Base-by-base conservation (phyloP, 2,113 vertebrate genomes). In the Eulemur macaco region DNA sequence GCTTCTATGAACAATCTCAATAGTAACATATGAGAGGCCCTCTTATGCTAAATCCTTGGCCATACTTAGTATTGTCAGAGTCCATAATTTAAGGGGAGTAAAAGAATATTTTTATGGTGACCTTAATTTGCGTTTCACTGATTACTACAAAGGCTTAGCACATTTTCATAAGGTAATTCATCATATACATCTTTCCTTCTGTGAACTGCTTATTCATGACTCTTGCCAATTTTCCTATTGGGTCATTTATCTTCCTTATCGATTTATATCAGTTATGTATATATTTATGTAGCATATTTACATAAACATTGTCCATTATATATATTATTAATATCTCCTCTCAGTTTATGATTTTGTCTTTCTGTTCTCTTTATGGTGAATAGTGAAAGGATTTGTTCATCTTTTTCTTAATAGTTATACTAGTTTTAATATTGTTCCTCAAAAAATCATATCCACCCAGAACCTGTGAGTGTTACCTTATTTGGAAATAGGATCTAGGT, bases 231-330 rank as follows among this genome's bases (percentile, higher is more conserved):
- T 89, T 92, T 86, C 23, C 73, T 76, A 47, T 47, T 47, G n/a
- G 15, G 13, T 69, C 89, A 31, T 63, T 91, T 94, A 15, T 91
- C 42, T 95, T 78, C 6, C 31, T 95, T 92, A 89, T 23, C 92
- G 58, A 77, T 64, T 92, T 25, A 39, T 27, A 81, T 50, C 39
- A 83, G 42, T 42, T 77, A 64, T 58, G 5, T 50, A 80, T 76
- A 80, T 85, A 68, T 86, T 71, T 88, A 54, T 27, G 80, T 1
- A 64, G 18, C 39, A 23, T 64, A 86, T 66, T 82, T 64, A 95
- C 29, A 95, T 71, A 89, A 92, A 89, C 12, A 6, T 82, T 76
- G 10, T 47, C 42, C 20, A 45, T 58, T 91, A 23, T 77, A 58
- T 71, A n/a, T 77, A 71, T 71, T 21, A 58, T 50, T 81, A 50